Evolutionary conservation across 2,888 invertebrate genomes (phyloP).

Genomic region (Galerucella pusilla): DNA sequence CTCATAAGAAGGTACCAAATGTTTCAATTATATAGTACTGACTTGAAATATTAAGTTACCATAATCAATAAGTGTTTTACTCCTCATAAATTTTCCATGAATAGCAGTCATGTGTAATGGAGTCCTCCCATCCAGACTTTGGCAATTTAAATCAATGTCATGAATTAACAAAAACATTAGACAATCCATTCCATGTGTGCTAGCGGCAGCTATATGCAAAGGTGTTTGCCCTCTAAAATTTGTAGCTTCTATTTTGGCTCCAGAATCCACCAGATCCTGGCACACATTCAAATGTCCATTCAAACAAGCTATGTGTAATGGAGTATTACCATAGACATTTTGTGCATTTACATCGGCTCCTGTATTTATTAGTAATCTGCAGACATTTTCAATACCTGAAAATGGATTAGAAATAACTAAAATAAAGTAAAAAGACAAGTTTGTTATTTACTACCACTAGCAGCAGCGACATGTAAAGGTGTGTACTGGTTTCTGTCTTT

Average conservation of each 20-base stretch:
- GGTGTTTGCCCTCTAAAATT: constrained; percentile 68
- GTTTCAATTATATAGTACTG: neutral
- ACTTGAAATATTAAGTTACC: constrained; percentile 58
- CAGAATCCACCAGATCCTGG: constrained; percentile 66
- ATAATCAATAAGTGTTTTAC: constrained; percentile 71
- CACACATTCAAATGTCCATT: constrained; percentile 71
- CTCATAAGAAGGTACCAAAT: too few relatives aligned
- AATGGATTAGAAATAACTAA: constrained; percentile 6
- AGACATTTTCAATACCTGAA: constrained; percentile 55
- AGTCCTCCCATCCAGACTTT: constrained; percentile 71
- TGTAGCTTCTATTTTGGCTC: constrained; percentile 67
- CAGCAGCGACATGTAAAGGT: constrained; percentile 72
- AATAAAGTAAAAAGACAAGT: neutral
- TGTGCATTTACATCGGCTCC: constrained; percentile 70
- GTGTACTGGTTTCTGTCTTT: constrained; percentile 68
- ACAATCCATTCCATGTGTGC: constrained; percentile 72
- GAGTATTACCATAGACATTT: constrained; percentile 71
- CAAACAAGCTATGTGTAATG: constrained; percentile 71
- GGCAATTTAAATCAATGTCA: constrained; percentile 68
- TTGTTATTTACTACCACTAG: constrained; percentile 64
- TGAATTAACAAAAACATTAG: constrained; percentile 69
- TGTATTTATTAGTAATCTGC: constrained; percentile 65
- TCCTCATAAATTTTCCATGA: constrained; percentile 72
- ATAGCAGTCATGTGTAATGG: constrained; percentile 76
- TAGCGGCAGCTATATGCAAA: constrained; percentile 72